Conservation (phyloP, 2,797 vertebrate genomes). For the Zalophus californianus region DNA sequence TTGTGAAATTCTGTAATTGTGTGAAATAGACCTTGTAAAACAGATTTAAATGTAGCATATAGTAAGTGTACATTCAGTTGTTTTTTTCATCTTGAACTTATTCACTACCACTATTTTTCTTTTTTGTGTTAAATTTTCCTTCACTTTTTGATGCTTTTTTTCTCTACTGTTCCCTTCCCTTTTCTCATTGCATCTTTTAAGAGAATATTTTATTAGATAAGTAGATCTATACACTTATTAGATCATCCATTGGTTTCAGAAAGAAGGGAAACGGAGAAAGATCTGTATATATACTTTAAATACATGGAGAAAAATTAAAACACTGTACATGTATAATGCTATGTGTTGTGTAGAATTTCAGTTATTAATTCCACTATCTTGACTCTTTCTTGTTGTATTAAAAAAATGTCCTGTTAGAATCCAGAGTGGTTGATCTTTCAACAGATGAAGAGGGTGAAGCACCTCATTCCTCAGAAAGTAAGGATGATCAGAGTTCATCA, state of each 20-base stretch:
- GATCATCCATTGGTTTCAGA: slow-evolving; percentile 26
- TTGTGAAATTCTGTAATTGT: neutral
- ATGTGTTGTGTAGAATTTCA: slow-evolving; percentile 34
- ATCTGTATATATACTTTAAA: neutral
- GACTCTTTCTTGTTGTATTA: neutral
- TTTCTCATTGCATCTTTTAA: slow-evolving; percentile 28
- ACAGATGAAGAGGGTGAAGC: slow-evolving; percentile 61
- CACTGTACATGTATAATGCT: neutral
- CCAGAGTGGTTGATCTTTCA: slow-evolving; percentile 33
- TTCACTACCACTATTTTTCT: neutral
- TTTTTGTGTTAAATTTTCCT: neutral
- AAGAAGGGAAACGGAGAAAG: neutral
- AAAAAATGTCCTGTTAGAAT: slow-evolving; percentile 30
- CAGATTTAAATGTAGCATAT: neutral
- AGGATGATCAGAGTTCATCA: neutral
- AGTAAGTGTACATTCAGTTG: neutral
- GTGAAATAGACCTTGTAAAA: neutral
- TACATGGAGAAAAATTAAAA: neutral
- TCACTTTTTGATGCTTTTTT: neutral
- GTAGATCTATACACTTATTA: neutral
- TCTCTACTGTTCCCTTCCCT: neutral
- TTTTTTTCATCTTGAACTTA: neutral
- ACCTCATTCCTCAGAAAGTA: neutral
- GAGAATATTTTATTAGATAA: neutral
- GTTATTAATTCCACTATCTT: neutral